Evolutionary conservation across 2,888 invertebrate genomes (phyloP), one percentile per base, ranked within the genome.

Genomic region (Apeira syringaria): DNA sequence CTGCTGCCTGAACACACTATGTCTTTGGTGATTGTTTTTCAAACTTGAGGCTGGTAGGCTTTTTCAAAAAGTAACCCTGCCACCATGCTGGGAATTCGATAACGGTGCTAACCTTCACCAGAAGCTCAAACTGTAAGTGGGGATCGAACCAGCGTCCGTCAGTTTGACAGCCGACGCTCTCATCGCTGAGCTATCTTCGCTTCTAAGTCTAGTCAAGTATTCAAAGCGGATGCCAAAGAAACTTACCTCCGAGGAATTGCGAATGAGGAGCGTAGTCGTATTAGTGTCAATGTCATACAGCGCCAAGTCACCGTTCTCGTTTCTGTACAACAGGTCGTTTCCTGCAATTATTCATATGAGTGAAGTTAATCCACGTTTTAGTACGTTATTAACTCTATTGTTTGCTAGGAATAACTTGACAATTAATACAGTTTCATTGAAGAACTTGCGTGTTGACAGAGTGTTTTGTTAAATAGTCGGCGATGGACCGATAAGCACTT

Each of bases 281-380:
- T 77, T 69, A 0, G 81, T 79, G 20, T 80, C 81, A 0, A 92
- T 81, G 53, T 93, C 87, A 54, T 88, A 92, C 12, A 92, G 61
- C 39, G 92, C 74, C 39, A 94, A 66, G 67, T 93, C 91, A 3
- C 92, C 93, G 47, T 84, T 73, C 15, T 61, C 68, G 61, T 92
- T 92, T 41, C 91, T 91, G 75, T 91, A 95, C 50, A 95, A 72
- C 47, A 95, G 82, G 64, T 92, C 92, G 48, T 85, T 91, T 61
- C 91, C 94, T 94, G 90, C 13, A 91, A 91, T 61, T 50, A 58
- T 36, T 9, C 4, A 31, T 22, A 27, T 32, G 33, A 33, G 43
- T 48, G 22, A 47, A 43, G 33, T 41, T 31, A 45, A 30, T 43
- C 28, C 31, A 47, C 37, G 33, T 45, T 47, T 50, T 26, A 42